phyloP scores from a whole-genome alignment of 2,797 vertebrate genomes.

The Odontamblyopus rebecca region DNA sequence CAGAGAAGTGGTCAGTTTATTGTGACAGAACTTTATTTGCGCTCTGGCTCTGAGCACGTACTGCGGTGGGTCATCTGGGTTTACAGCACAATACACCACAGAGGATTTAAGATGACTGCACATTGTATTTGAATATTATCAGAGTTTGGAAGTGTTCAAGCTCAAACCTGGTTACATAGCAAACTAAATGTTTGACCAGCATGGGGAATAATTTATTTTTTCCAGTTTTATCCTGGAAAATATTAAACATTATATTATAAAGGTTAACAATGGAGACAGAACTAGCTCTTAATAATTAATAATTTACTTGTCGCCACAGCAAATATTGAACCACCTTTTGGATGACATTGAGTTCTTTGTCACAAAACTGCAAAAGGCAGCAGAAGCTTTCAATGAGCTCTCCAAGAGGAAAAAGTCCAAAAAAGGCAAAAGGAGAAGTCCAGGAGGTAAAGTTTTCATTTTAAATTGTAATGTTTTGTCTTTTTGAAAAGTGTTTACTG shows the following conservation, averaged over 20 bases:
- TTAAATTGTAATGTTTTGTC: background rate
- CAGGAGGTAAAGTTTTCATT: constrained; percentile 81
- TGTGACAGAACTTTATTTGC: background rate
- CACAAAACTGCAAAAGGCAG: constrained; percentile 92
- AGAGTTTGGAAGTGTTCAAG: constrained; percentile 21
- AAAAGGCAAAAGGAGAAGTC: constrained; percentile 88
- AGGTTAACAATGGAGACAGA: constrained; percentile 1
- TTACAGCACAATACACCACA: constrained; percentile 11
- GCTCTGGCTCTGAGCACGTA: constrained; percentile 31
- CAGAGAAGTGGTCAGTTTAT: constrained; percentile 89
- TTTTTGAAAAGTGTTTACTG: background rate
- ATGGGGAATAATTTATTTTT: background rate
- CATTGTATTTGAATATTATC: constrained; percentile 25
- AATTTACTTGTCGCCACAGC: constrained; percentile 66
- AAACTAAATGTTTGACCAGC: background rate
- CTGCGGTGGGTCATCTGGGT: background rate
- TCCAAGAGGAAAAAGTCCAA: constrained; percentile 89
- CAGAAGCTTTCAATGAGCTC: constrained; percentile 90
- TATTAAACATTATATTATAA: background rate
- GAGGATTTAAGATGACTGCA: constrained; percentile 34
- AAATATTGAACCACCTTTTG: constrained; percentile 98
- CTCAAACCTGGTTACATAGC: constrained; percentile 47
- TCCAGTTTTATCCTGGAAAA: background rate
- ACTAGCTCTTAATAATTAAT: background rate
- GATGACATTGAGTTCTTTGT: constrained; percentile 96